phyloP scores from a whole-genome alignment of 2,888 invertebrate species.

The Phania funesta region DNA sequence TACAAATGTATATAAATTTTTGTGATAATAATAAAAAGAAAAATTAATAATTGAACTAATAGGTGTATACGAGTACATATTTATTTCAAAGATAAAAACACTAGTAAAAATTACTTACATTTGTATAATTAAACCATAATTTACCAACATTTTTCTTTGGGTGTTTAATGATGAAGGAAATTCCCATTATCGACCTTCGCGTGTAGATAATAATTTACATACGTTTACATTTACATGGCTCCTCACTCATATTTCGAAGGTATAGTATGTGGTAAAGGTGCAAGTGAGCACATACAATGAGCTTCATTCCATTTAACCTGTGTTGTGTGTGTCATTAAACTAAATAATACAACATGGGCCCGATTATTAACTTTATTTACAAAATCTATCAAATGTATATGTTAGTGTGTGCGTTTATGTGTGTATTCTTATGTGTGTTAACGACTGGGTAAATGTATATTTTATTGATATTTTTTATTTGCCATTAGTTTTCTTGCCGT shows the following conservation, averaged over 20 bases:
- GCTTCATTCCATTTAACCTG: background rate
- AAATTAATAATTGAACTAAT: too few relatives aligned
- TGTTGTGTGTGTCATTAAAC: conserved; percentile 18
- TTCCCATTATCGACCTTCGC: conserved; percentile 53
- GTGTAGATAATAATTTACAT: conserved; percentile 62
- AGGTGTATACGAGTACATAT: too few relatives aligned
- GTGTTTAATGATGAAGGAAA: conserved; percentile 19
- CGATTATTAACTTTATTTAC: background rate
- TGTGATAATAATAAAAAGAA: too few relatives aligned
- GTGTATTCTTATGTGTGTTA: too few relatives aligned
- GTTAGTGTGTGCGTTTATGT: background rate
- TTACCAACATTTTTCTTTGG: background rate
- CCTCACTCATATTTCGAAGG: background rate
- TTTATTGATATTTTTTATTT: conserved; percentile 32
- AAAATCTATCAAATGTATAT: background rate
- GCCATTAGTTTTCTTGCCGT: background rate
- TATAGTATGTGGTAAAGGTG: background rate
- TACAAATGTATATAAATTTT: too few relatives aligned
- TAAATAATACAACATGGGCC: background rate
- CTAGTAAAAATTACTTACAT: too few relatives aligned
- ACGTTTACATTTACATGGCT: background rate
- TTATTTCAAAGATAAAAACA: too few relatives aligned
- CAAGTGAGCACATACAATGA: background rate
- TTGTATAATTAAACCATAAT: too few relatives aligned
- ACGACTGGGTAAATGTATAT: background rate